Base-by-base conservation (phyloP, 2,113 vertebrate species). In the Synodontis membranacea region DNA sequence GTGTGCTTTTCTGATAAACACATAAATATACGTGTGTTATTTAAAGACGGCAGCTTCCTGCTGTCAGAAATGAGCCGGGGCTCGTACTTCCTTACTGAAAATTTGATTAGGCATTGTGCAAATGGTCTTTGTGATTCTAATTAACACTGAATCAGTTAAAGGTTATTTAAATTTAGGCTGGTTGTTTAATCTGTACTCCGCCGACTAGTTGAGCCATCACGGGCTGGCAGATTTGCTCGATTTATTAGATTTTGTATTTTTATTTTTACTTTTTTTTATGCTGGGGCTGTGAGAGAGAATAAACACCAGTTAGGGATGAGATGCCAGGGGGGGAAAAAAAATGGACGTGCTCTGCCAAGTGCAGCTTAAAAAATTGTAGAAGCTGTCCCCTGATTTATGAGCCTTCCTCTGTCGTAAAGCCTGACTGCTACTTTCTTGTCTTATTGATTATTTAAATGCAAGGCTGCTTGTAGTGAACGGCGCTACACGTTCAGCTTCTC, bases 1-100 rank as follows among this genome's bases (percentile, higher is more conserved):
- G 82, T 72, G 60, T 50, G 62, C 12, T n/a, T 87, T 76, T 83
- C 86, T 86, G 80, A 89, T 90, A 90, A 89, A 91, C 82, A 75
- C 90, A 89, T 76, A 90, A 90, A 91, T 91, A 76, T 83, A 64
- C 78, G 79, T 85, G 62, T 64, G 70, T 89, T 86, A 85, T 89
- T 90, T 90, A 89, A 90, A 86, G 81, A 91, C 90, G 72, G 89
- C 83, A 80, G 87, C 82, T 88, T 89, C 84, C 82, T 86, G 89
- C 85, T 88, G 89, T 87, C 88, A 60, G 80, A 68, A 37, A 83
- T 85, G 86, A 89, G 89, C 80, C 54, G 6, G 60, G 44, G 31
- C 50, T 54, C 82, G 68, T 88, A 85, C 85, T 87, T 90, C 89
- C 87, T 88, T 31, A 39, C 85, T 74, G 80, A 88, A 87, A 84